These are phyloP conservation scores for Drosophila borborema DNA, from an alignment of 2,888 invertebrate genomes.

Conservation along the genomic window DNA sequence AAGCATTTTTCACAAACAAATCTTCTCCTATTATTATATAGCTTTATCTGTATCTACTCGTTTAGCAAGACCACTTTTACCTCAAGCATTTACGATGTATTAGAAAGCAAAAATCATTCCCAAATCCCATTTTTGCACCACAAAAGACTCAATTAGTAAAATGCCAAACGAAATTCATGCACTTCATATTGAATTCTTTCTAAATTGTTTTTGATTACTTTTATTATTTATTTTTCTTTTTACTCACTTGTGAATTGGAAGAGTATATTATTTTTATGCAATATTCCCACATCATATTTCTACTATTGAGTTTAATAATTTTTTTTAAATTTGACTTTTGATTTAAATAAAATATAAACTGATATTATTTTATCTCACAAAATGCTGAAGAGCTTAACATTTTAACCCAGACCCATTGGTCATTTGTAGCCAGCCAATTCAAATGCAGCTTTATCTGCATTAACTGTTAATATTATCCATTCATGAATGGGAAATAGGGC, in stretches of 20 bases:
- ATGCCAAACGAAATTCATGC: not conserved
- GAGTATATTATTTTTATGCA: not conserved
- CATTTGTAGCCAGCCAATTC: constrained; percentile 1
- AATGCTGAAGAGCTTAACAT: constrained; percentile 21
- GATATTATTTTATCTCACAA: constrained; percentile 11
- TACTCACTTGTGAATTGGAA: too few species aligned
- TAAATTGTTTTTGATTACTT: not conserved
- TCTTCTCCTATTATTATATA: too few species aligned
- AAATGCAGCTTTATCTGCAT: constrained; percentile 1
- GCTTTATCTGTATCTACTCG: too few species aligned
- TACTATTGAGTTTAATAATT: not conserved
- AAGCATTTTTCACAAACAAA: too few species aligned
- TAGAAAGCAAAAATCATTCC: not conserved
- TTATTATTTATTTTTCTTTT: too few species aligned
- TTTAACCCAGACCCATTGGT: not conserved
- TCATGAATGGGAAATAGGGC: too few species aligned
- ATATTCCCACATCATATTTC: not conserved
- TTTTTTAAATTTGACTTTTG: not conserved
- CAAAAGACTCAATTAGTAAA: constrained; percentile 19
- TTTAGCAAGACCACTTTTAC: not conserved
- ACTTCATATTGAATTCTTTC: not conserved
- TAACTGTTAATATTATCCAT: not conserved
- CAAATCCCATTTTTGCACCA: not conserved
- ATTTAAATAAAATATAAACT: not conserved
- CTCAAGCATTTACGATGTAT: not conserved